Evolutionary conservation across 2,797 vertebrate species (phyloP).

Genomic region (Sebastes iracundus): DNA sequence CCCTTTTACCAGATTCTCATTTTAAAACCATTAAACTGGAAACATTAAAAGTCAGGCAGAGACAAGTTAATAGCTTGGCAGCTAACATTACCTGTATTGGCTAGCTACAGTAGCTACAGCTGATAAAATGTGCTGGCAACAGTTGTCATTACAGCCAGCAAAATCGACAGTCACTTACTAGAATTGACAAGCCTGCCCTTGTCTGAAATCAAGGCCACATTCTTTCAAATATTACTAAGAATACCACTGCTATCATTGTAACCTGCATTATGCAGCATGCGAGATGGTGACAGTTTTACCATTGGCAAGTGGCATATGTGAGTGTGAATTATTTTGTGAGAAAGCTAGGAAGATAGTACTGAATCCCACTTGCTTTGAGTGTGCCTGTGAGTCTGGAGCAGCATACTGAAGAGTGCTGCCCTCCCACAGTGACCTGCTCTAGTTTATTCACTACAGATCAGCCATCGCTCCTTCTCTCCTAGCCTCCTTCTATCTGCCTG

Average conservation of each 20-base stretch:
- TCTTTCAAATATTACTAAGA: not conserved
- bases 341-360: not conserved
- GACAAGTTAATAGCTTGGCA: not conserved
- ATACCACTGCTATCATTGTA: not conserved
- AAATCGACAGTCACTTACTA: not conserved
- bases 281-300: conserved; percentile 11
- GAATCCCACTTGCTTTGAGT: not conserved
- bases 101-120: not conserved
- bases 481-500: not conserved
- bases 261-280: conserved; percentile 2
- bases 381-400: conserved; percentile 9
- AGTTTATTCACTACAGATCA: conserved; percentile 26
- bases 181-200: not conserved
- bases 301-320: not conserved
- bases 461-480: not conserved
- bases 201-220: not conserved
- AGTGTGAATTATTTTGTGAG: conserved; percentile 1
- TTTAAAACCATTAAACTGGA: not conserved
- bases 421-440: conserved; percentile 38
- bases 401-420: conserved; percentile 53
- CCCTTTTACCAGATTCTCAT: not conserved
- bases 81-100: not conserved
- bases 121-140: not conserved
- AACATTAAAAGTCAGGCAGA: not conserved
- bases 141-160: not conserved